phyloP scores from a whole-genome alignment of 2,113 vertebrate genomes.

The Oryzias melastigma region DNA sequence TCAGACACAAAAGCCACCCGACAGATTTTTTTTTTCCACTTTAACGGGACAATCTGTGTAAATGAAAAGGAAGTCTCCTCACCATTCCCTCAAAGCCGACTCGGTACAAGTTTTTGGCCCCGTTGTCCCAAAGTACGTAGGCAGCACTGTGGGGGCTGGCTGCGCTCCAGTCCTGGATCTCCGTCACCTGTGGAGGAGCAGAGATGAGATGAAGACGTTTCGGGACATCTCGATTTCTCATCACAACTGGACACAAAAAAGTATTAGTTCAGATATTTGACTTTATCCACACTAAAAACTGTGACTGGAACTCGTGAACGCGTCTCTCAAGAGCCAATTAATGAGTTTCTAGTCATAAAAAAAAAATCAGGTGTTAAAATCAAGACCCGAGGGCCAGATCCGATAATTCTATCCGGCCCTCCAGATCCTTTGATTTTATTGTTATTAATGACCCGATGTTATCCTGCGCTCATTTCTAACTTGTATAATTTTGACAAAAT shows the following conservation, averaged over 20 bases:
- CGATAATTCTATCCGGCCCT: no score
- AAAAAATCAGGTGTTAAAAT: no score
- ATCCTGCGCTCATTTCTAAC: no score
- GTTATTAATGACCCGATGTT: no score
- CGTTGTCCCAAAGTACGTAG: conserved; percentile 99
- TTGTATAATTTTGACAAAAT: no score
- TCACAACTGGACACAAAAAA: neutral
- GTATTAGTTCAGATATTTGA: neutral
- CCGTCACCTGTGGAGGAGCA: conserved; percentile 85
- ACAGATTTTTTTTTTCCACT: conserved; percentile 48
- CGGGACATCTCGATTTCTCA: neutral
- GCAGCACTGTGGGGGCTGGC: conserved; percentile 97
- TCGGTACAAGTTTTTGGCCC: conserved; percentile 98
- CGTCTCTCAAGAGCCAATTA: no score
- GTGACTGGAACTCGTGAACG: no score
- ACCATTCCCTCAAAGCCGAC: conserved; percentile 99
- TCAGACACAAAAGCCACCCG: conserved; percentile 59
- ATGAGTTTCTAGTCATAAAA: no score
- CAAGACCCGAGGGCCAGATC: no score
- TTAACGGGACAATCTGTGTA: conserved; percentile 32
- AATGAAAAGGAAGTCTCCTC: conserved; percentile 67
- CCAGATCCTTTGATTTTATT: no score
- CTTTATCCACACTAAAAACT: no score
- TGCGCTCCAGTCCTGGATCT: conserved; percentile 99
- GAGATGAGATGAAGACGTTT: conserved; percentile 1